A percentile compares a stretch with the other conserved stretches of the same genome.
phyloP scores from a whole-genome alignment of 92 coral and sea anemone genomes.

The Epizoanthus fatuus region DNA sequence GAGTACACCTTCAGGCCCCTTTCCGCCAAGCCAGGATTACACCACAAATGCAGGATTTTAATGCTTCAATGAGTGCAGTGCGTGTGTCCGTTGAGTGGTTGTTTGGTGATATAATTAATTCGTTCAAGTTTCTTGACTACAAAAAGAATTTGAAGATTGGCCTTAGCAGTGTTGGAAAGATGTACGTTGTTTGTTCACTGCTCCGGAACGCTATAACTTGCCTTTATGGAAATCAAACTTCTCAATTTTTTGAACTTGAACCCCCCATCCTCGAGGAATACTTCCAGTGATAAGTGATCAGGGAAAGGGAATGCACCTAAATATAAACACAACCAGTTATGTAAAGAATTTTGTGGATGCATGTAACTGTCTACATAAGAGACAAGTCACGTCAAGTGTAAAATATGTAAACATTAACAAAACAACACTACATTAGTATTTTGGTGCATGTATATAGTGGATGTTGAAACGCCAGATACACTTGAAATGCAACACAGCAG shows the following conservation, averaged over 20 bases:
- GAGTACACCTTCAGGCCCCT: constrained; percentile 27
- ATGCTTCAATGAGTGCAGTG: constrained; percentile 29
- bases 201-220: constrained; percentile 20
- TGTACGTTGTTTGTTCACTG: no score
- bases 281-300: not conserved
- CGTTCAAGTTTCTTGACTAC: constrained; percentile 9
- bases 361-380: no score
- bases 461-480: no score
- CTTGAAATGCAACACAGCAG: no score
- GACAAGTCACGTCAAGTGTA: no score
- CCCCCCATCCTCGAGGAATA: constrained; percentile 10
- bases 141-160: constrained; percentile 7
- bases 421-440: no score
- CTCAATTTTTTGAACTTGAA: constrained; percentile 5
- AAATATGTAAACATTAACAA: no score
- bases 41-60: constrained; percentile 29
- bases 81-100: constrained; percentile 12
- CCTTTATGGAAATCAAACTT: constrained; percentile 1
- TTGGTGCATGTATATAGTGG: no score
- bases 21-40: constrained; percentile 21
- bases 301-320: no score
- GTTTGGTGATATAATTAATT: constrained; percentile 21
- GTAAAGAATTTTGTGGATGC: no score
- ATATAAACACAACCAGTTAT: no score
- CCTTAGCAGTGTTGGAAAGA: not conserved